These are phyloP conservation scores for Episyrphus balteatus DNA, from an alignment of 1,140 invertebrate genomes.

Conservation along the genomic window DNA sequence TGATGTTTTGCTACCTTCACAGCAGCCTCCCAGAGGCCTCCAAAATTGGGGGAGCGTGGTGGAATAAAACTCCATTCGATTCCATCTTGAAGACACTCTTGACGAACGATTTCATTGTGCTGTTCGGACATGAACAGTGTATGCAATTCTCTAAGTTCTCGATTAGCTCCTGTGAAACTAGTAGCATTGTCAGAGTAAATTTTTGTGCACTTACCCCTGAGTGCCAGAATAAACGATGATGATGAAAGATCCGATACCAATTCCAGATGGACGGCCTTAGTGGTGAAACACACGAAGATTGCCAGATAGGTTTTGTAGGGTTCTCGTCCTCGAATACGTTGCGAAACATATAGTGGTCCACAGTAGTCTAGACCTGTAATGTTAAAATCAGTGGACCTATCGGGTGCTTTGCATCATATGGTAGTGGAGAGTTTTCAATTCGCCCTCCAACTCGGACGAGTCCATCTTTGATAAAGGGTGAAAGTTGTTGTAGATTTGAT, in stretches of 20 bases:
- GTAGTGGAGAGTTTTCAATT: too few relatives aligned
- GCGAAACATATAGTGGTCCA: slow-evolving; percentile 3
- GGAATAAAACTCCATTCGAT: slow-evolving; percentile 1
- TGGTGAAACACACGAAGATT: slow-evolving; percentile 21
- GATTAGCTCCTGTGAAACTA: slow-evolving; percentile 27
- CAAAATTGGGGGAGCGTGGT: neutral
- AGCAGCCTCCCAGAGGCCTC: too few relatives aligned
- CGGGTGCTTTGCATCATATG: too few relatives aligned
- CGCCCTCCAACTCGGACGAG: too few relatives aligned
- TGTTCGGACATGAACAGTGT: neutral
- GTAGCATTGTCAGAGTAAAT: slow-evolving; percentile 33
- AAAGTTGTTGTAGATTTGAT: too few relatives aligned
- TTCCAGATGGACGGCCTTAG: slow-evolving; percentile 28
- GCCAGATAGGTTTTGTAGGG: slow-evolving; percentile 15
- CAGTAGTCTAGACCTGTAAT: slow-evolving; percentile 1
- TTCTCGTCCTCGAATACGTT: neutral
- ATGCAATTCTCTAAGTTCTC: slow-evolving; percentile 7
- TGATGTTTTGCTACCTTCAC: too few relatives aligned
- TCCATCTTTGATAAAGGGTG: too few relatives aligned
- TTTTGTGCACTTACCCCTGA: slow-evolving; percentile 16
- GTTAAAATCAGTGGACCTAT: neutral
- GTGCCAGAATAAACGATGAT: slow-evolving; percentile 20
- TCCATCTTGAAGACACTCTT: slow-evolving; percentile 2
- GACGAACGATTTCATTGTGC: neutral
- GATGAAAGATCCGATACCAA: slow-evolving; percentile 17